A percentile compares a stretch with the other conserved stretches of the same genome.
Conservation (phyloP, 2,888 invertebrate genomes). For the Erannis defoliaria region DNA sequence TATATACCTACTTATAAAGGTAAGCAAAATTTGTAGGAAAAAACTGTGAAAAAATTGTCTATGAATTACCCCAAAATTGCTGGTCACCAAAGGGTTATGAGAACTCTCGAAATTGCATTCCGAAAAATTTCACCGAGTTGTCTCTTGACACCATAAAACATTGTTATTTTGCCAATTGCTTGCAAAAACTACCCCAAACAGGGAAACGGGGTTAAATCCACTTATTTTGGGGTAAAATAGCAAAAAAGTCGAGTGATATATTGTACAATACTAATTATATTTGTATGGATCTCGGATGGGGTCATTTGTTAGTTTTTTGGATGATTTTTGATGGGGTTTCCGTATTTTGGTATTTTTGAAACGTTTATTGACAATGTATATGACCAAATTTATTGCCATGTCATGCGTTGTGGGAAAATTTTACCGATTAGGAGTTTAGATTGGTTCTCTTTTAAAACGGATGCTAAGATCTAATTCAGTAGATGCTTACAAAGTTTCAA, state of each 20-base stretch:
- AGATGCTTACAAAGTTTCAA: no score
- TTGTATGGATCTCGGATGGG: slow-evolving; percentile 73
- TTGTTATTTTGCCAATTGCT: slow-evolving; percentile 68
- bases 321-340: slow-evolving; percentile 61
- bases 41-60: background rate
- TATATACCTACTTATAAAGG: no score
- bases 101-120: slow-evolving; percentile 57
- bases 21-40: background rate
- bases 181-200: slow-evolving; percentile 68
- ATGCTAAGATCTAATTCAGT: no score
- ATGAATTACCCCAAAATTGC: background rate
- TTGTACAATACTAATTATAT: slow-evolving; percentile 82
- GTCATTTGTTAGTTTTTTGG: slow-evolving; percentile 49
- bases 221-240: slow-evolving; percentile 77
- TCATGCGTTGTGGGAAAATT: slow-evolving; percentile 60
- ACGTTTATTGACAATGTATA: slow-evolving; percentile 54
- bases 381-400: slow-evolving; percentile 60
- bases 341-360: slow-evolving; percentile 61
- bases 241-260: slow-evolving; percentile 65
- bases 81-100: slow-evolving; percentile 65
- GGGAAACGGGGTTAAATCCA: slow-evolving; percentile 78
- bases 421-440: slow-evolving; percentile 50
- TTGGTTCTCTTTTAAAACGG: no score
- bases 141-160: slow-evolving; percentile 76
- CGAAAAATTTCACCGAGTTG: slow-evolving; percentile 73